These are phyloP conservation scores for Aleiodes sp. DNA, from an alignment of 1,140 invertebrate species.

Conservation along the genomic window DNA sequence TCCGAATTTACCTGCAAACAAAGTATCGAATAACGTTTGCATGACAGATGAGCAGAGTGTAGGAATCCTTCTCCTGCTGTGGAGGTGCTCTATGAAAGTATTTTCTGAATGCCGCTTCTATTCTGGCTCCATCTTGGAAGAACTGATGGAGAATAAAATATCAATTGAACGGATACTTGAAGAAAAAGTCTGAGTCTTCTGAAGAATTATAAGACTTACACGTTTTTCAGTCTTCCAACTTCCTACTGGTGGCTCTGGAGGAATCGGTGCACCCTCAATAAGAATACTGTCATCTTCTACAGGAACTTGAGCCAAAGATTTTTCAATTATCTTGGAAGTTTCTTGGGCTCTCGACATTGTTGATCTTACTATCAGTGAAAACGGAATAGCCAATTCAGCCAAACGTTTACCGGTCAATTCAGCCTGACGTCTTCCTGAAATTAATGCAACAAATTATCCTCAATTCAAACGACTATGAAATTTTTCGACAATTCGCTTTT, in stretches of 20 bases:
- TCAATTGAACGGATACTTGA: slow-evolving; percentile 24
- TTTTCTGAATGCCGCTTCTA: slow-evolving; percentile 95
- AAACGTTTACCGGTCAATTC: slow-evolving; percentile 81
- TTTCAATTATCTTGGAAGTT: slow-evolving; percentile 85
- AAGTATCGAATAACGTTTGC: slow-evolving; percentile 99
- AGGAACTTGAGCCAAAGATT: slow-evolving; percentile 70
- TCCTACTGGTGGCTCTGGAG: slow-evolving; percentile 89
- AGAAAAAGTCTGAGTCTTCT: neutral
- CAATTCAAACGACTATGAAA: too few species aligned
- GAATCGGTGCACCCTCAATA: slow-evolving; percentile 92
- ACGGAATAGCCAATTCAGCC: slow-evolving; percentile 79
- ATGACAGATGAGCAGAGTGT: slow-evolving; percentile 95
- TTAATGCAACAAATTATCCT: slow-evolving; percentile 1
- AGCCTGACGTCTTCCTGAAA: slow-evolving; percentile 82
- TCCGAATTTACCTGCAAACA: slow-evolving; percentile 82
- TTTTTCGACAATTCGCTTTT: too few species aligned
- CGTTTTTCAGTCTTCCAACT: slow-evolving; percentile 85
- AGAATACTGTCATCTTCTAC: slow-evolving; percentile 75
- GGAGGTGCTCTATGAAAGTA: slow-evolving; percentile 91
- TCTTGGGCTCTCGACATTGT: slow-evolving; percentile 94
- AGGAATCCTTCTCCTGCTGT: slow-evolving; percentile 83
- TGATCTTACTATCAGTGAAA: slow-evolving; percentile 82
- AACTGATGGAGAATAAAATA: slow-evolving; percentile 74
- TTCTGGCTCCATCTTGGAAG: slow-evolving; percentile 92
- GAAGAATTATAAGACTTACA: slow-evolving; percentile 69